phyloP scores from a whole-genome alignment of 2,113 vertebrate genomes.

The Sterrhoptilus dennistouni region DNA sequence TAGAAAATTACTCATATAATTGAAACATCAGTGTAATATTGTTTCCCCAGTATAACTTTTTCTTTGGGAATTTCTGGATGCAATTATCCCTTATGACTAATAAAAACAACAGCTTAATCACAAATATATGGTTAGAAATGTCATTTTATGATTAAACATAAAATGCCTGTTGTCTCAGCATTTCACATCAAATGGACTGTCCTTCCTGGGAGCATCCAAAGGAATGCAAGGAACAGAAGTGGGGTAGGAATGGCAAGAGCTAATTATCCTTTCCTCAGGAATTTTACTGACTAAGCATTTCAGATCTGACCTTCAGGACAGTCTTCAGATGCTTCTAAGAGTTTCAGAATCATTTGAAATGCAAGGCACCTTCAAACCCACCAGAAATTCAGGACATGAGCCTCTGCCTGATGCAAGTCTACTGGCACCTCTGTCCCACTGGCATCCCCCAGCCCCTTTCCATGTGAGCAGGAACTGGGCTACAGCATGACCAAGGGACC shows the following conservation, averaged over 20 bases:
- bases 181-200: constrained; percentile 29
- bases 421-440: neutral
- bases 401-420: neutral
- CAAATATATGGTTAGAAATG: constrained; percentile 50
- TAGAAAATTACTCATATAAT: constrained; percentile 33
- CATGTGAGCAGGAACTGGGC: neutral
- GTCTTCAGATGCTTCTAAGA: neutral
- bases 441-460: neutral
- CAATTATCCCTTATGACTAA: constrained; percentile 69
- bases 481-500: neutral
- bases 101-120: constrained; percentile 65
- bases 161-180: constrained; percentile 25
- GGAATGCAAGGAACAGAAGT: neutral
- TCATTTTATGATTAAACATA: constrained; percentile 52
- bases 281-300: neutral
- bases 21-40: neutral
- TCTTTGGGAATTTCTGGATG: constrained; percentile 60
- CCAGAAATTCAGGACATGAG: neutral
- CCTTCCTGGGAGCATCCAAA: neutral
- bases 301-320: neutral
- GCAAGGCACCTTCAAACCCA: neutral
- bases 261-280: neutral
- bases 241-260: neutral
- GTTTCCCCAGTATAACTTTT: neutral
- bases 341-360: neutral